Evolutionary conservation across 2,888 invertebrate species (phyloP).

Genomic region (Pristionchus maxplancki): DNA sequence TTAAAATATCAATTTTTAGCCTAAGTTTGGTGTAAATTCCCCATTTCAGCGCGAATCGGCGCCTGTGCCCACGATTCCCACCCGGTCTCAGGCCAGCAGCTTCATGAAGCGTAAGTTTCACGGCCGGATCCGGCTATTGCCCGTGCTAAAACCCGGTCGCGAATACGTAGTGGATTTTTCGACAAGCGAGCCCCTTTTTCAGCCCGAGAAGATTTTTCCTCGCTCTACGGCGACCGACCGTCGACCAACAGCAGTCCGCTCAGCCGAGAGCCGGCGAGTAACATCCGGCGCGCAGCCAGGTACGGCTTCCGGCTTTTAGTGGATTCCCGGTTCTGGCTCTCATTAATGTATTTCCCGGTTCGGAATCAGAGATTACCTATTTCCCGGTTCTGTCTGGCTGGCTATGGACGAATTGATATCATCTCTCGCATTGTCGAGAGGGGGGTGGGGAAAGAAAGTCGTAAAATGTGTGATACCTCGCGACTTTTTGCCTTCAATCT

Average conservation of each 20-base stretch:
- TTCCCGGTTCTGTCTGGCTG: conserved; percentile 17
- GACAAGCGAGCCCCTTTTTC: neutral
- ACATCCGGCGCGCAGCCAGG: conserved; percentile 42
- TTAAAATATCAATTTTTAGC: neutral
- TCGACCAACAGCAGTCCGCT: neutral
- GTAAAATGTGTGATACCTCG: conserved; percentile 43
- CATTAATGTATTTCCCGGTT: neutral
- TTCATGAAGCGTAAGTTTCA: conserved; percentile 26
- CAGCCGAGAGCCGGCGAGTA: neutral
- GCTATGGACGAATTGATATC: neutral
- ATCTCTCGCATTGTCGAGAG: conserved; percentile 8
- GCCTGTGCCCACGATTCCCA: conserved; percentile 44
- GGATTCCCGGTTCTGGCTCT: neutral
- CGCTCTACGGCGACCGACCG: conserved; percentile 27
- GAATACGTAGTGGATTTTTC: neutral
- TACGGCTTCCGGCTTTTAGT: neutral
- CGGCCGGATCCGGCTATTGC: neutral
- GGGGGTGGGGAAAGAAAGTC: neutral
- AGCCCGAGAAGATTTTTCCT: conserved; percentile 29
- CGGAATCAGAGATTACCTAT: neutral
- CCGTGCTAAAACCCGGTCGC: neutral
- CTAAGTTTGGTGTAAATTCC: neutral
- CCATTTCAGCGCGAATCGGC: conserved; percentile 44
- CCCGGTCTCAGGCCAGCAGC: conserved; percentile 31
- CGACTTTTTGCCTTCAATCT: neutral